Evolutionary conservation across 2,888 invertebrate genomes (phyloP), one percentile per base, ranked within the genome.

Genomic region (Parthenolecanium corni): DNA sequence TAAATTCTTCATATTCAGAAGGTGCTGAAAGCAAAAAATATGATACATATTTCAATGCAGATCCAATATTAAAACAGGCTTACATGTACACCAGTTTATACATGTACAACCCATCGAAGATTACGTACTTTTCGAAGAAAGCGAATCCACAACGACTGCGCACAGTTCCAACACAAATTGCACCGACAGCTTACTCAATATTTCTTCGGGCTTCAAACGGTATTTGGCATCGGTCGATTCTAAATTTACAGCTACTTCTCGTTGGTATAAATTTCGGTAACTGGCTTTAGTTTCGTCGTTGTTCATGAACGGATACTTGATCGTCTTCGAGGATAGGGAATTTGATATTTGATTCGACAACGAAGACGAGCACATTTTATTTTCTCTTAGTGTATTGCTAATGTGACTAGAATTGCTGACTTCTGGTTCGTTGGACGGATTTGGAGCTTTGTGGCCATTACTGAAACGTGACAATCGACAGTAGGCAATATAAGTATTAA

Each of bases 141-240:
- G 36, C 20, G 36, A 49, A 11, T 58, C 58, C n/a, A 49, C 49
- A 14, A 58, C 47, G 14, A 58, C 58, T 14, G 31, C n/a, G 21
- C 58, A 58, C 14, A 58, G 11, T 51, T 58, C 47, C 38, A 58
- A n/a, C 36, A 47, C 21, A 49, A 58, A 58, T 38, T 58, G 58
- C 16, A 58, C 49, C 14, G 58, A 58, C 38, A 58, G 16, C 21
- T 38, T 47, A 36, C 38, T 16, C 21, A 58, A 16, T 6, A 58
- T 58, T 58, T 49, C 49, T 0, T 25, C 36, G 18, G 58, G 36
- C 5, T 31, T 21, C n/a, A 58, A 23, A 21, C 20, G 47, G 23
- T 51, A 58, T 11, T 58, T 58, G 2, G 38, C n/a, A 21, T 58
- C 58, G n/a, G 47, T 38, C 25, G 36, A 40, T 38, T 58, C 58